A percentile compares a stretch with the other conserved stretches of the same genome.
phyloP scores from a whole-genome alignment of 1,140 invertebrate genomes.

The Reticulitermes speratus region DNA sequence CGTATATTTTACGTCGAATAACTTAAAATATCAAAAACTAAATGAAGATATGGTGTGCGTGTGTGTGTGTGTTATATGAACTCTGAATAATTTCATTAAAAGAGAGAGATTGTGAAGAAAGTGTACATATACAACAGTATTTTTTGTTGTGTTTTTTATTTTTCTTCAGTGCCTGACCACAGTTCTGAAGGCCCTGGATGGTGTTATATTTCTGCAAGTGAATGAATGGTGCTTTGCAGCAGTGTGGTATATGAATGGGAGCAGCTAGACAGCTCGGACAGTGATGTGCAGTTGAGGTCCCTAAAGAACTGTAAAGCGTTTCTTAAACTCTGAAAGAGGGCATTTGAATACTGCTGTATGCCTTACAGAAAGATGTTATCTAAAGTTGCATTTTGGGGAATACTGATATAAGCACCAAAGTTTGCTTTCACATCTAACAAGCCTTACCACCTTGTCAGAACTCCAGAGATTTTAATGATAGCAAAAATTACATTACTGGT shows the following conservation, averaged over 20 bases:
- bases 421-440: no score
- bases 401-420: no score
- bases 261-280: not conserved
- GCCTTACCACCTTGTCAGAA: no score
- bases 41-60: not conserved
- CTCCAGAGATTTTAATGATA: no score
- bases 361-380: not conserved
- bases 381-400: not conserved
- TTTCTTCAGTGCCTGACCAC: conserved; percentile 14
- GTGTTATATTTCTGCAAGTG: conserved; percentile 5
- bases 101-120: not conserved
- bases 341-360: not conserved
- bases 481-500: no score
- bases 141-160: not conserved
- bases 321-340: not conserved
- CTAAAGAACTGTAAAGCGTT: not conserved
- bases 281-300: conserved; percentile 4
- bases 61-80: not conserved
- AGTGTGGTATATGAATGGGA: not conserved
- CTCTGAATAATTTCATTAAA: not conserved
- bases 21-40: not conserved
- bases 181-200: conserved; percentile 13
- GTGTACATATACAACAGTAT: conserved; percentile 11
- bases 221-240: conserved; percentile 4
- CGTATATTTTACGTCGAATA: not conserved